Base-by-base conservation (phyloP, 2,888 invertebrate genomes). In the Zaprionus obscuricornis region DNA sequence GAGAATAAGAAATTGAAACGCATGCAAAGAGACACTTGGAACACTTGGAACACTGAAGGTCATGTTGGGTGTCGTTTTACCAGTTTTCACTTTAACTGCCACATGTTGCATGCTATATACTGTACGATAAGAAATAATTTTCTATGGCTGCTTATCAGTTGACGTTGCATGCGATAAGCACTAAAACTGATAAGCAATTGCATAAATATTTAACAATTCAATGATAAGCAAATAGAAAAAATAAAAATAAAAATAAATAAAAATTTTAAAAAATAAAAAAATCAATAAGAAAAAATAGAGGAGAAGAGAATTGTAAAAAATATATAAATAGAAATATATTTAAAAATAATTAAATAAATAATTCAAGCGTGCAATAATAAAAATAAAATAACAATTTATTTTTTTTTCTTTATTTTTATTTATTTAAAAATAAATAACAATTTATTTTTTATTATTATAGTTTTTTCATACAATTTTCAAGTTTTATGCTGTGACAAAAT, bases 131-230 rank as follows among this genome's bases (percentile, higher is more conserved):
- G n/a, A n/a, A n/a, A n/a, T n/a, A n/a, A n/a, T n/a, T n/a, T n/a
- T n/a, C n/a, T n/a, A n/a, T n/a, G n/a, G n/a, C n/a, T n/a, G n/a
- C 40, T 55, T 55, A 69, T 69, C 69, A 27, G 14, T n/a, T n/a
- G n/a, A n/a, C n/a, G n/a, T n/a, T n/a, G n/a, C n/a, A n/a, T n/a
- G n/a, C n/a, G n/a, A n/a, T n/a, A n/a, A n/a, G n/a, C n/a, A n/a
- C n/a, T n/a, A n/a, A 14, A 7, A 10, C 1, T 27, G 64, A 66
- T 69, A 63, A 33, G 49, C 18, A 29, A 39, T 45, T 62, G 52
- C 46, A 50, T 18, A 36, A 58, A n/a, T n/a, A n/a, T n/a, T n/a
- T n/a, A n/a, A n/a, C n/a, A n/a, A n/a, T n/a, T n/a, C n/a, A n/a
- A n/a, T n/a, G n/a, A n/a, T n/a, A n/a, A n/a, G n/a, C n/a, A n/a